Conservation (phyloP, 1,140 invertebrate genomes). For the Drosophila jambulina region DNA sequence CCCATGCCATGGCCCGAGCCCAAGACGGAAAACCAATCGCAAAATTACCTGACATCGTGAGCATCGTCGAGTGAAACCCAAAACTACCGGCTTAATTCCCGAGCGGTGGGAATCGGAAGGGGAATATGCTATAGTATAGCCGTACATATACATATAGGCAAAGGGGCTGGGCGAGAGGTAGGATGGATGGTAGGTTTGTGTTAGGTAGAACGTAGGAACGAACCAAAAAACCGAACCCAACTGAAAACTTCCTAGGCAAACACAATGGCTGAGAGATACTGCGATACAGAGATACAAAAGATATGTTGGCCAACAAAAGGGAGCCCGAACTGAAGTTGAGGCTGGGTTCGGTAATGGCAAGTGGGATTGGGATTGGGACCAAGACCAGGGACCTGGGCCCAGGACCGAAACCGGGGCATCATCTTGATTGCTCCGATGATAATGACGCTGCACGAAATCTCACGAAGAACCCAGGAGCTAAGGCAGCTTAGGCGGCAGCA, state of each 20-base stretch:
- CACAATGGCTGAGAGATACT: conserved; percentile 46
- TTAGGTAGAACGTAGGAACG: conserved; percentile 49
- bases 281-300: conserved; percentile 68
- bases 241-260: conserved; percentile 48
- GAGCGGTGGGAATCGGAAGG: conserved; percentile 11
- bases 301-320: conserved; percentile 53
- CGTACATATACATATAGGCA: conserved; percentile 2
- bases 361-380: conserved; percentile 30
- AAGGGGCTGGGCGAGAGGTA: conserved; percentile 8
- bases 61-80: conserved; percentile 53
- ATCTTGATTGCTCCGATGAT: conserved; percentile 65
- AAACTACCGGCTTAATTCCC: conserved; percentile 58
- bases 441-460: conserved; percentile 78
- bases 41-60: conserved; percentile 60
- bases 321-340: conserved; percentile 31
- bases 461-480: conserved; percentile 54
- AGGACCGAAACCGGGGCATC: conserved; percentile 33
- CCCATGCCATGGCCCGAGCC: conserved; percentile 34
- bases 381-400: conserved; percentile 3
- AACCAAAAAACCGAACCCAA: conserved; percentile 42
- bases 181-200: conserved; percentile 5
- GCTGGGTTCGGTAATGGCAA: conserved; percentile 21
- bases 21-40: conserved; percentile 67
- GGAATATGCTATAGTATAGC: conserved; percentile 21
- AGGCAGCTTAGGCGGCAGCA: conserved; percentile 19